Percentiles rank a stretch among this genome's conserved stretches.
Evolutionary conservation across 2,797 vertebrate genomes (phyloP).

Genomic region (Myotis findleyi): DNA sequence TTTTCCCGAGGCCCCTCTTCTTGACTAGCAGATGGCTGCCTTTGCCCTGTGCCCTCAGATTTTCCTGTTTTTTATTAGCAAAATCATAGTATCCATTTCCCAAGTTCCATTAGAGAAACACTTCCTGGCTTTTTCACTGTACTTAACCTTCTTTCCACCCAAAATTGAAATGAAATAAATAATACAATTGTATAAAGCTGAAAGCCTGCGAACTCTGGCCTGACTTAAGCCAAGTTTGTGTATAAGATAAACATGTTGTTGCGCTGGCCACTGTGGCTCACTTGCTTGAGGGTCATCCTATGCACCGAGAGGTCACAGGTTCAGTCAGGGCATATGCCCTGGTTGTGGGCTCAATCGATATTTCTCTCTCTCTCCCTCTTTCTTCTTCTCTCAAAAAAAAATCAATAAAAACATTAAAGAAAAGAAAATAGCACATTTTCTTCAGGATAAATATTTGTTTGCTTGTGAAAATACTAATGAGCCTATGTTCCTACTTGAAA

Average conservation of each 20-base stretch:
- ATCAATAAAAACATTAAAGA: not conserved
- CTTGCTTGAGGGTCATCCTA: too few relatives aligned
- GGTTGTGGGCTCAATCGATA: too few relatives aligned
- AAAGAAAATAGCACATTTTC: constrained; percentile 29
- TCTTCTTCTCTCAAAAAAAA: too few relatives aligned
- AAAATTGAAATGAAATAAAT: not conserved
- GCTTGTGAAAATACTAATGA: constrained; percentile 12
- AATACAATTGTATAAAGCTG: not conserved
- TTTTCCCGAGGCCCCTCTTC: not conserved
- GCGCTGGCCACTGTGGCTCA: too few relatives aligned
- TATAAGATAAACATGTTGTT: not conserved
- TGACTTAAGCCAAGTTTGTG: not conserved
- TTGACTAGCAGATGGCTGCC: not conserved
- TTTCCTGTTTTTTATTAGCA: not conserved
- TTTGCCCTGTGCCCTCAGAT: not conserved
- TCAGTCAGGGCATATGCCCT: too few relatives aligned
- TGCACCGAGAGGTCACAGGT: too few relatives aligned
- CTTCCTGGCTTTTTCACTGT: not conserved
- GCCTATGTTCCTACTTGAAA: not conserved
- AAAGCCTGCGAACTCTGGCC: not conserved
- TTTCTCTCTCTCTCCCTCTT: too few relatives aligned
- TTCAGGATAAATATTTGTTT: constrained; percentile 57
- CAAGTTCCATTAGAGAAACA: constrained; percentile 1
- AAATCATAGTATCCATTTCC: constrained; percentile 3
- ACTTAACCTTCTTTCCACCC: not conserved